Percentiles rank a stretch among this genome's conserved stretches.
Conservation (phyloP, 2,113 vertebrate species). For the Psilopogon haemacephalus region DNA sequence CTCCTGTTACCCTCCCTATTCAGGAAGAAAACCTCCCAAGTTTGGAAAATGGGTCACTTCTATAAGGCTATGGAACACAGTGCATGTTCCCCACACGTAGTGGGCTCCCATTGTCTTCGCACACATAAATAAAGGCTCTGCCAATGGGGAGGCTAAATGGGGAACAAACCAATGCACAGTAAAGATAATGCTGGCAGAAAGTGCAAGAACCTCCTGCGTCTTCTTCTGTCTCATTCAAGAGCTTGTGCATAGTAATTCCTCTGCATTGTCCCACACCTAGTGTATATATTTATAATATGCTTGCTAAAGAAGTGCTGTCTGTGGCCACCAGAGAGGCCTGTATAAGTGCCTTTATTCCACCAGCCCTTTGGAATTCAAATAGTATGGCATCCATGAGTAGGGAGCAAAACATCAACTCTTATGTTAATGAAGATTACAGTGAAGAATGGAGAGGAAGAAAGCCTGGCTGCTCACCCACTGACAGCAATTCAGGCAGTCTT, state of each 20-base stretch:
- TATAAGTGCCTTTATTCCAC: background rate
- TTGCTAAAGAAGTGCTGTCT: background rate
- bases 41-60: slow-evolving; percentile 11
- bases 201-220: slow-evolving; percentile 18
- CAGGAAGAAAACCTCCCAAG: background rate
- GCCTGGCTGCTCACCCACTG: background rate
- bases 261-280: background rate
- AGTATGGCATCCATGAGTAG: slow-evolving; percentile 5
- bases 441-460: slow-evolving; percentile 38
- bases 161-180: background rate
- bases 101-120: background rate
- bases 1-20: background rate
- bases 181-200: slow-evolving; percentile 5
- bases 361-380: background rate
- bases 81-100: accelerated
- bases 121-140: background rate
- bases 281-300: background rate
- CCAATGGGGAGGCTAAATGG: background rate
- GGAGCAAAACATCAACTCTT: slow-evolving; percentile 23
- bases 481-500: background rate
- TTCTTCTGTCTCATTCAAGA: slow-evolving; percentile 21
- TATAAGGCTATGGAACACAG: background rate
- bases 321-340: background rate
- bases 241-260: slow-evolving; percentile 6
- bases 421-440: slow-evolving; percentile 57